Evolutionary conservation across 2,888 invertebrate species (phyloP), one percentile per base, ranked within the genome.

Genomic region (Asteroscopus sphinx): DNA sequence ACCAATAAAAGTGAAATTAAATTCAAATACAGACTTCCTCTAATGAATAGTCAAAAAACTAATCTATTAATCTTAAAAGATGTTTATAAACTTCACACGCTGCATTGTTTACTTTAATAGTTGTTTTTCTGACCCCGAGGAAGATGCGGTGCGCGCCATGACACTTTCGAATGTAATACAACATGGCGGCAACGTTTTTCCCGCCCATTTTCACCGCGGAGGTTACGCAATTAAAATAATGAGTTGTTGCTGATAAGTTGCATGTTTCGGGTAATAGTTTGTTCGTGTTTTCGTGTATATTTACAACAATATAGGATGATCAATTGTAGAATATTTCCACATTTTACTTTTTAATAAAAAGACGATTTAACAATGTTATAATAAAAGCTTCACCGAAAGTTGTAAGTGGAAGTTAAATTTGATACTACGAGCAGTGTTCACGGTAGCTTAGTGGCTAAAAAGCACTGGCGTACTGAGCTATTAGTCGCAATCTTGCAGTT

Each of bases 101-200:
- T 55, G 71, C 73, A 76, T 77, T 79, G 80, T 74, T 73, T 52
- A 46, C 47, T 51, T 60, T 52, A 37, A 69, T 68, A 52, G 55
- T 47, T 46, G 77, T 76, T 79, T 76, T 76, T 73, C 59, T 68
- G 67, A 76, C 40, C 60, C 39, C 61, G 68, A 81, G 82, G 82
- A 83, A 81, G 81, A 64, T 57, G 49, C 40, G 45, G 42, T 21
- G 68, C 65, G 46, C 79, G 82, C 76, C 82, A 80, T 81, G 69
- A 73, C 83, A 82, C 89, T 91, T 89, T 90, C 87, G 80, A 87
- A 82, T 77, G 62, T 68, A 69, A 79, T 69, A 80, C 68, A 69
- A 79, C 70, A 80, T 80, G 73, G 69, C 70, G 76, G 52, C 69
- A 66, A 55, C 57, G 57, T 81, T 85, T 87, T 87, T 86, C 80